Evolutionary conservation across 1,140 invertebrate genomes (phyloP).

Genomic region (Diplogasteroides magnus): DNA sequence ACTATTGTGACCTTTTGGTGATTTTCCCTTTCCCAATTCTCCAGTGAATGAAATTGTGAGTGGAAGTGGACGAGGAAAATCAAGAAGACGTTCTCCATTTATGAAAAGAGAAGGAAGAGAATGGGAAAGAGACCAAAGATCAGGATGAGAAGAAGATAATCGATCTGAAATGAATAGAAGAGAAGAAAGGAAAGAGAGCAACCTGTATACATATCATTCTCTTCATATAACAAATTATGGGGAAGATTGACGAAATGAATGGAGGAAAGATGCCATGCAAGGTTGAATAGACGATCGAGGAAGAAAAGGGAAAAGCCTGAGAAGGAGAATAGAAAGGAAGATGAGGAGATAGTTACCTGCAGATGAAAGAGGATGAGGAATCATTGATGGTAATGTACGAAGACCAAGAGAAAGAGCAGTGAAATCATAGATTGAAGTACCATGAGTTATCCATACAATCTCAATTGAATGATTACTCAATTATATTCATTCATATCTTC

Average conservation of each 20-base stretch:
- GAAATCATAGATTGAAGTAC: constrained; percentile 53
- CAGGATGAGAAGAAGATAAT: constrained; percentile 5
- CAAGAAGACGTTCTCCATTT: constrained; percentile 52
- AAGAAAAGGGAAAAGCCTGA: constrained; percentile 34
- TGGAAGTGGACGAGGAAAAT: constrained; percentile 53
- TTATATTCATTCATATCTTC: not conserved
- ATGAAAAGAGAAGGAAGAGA: constrained; percentile 43
- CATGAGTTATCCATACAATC: constrained; percentile 53
- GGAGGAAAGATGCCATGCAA: constrained; percentile 50
- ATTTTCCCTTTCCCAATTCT: constrained; percentile 40
- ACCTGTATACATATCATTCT: constrained; percentile 44
- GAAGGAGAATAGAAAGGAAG: not conserved
- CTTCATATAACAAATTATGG: constrained; percentile 47
- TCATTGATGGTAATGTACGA: constrained; percentile 46
- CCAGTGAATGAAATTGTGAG: constrained; percentile 47
- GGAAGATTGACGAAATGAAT: constrained; percentile 53
- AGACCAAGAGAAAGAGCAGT: constrained; percentile 44
- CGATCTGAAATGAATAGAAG: constrained; percentile 17
- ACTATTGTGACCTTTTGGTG: no score
- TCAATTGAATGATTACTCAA: constrained; percentile 26
- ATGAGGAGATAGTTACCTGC: constrained; percentile 36
- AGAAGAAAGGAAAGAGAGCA: not conserved
- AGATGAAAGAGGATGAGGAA: constrained; percentile 52
- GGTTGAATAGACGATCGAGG: constrained; percentile 36
- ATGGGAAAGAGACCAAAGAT: constrained; percentile 46